Evolutionary conservation across 2,797 vertebrate species (phyloP), one percentile per base, ranked within the genome.

Genomic region (Phataginus tetradactyla): DNA sequence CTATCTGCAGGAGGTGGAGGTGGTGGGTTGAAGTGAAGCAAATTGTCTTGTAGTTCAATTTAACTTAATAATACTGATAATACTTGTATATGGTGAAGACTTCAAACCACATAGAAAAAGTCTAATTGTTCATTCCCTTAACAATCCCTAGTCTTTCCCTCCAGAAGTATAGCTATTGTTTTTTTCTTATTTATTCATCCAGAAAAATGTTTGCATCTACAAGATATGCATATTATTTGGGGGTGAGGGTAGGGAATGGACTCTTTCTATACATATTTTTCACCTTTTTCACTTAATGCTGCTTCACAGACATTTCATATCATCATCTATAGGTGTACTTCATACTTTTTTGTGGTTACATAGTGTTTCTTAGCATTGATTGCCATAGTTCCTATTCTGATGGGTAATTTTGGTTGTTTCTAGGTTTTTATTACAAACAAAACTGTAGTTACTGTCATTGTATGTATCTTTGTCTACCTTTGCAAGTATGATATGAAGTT

Each of bases 141-240:
- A n/a, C 21, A 78, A 72, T 61, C 75, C 14, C 25, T 72, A 57
- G 29, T 86, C 39, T 94, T 13, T 85, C 7, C 12, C 10, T 85
- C 20, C 34, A 18, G 90, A 85, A 64, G 4, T 53, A 59, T 89
- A 79, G 80, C 3, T 27, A 42, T 80, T 80, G 1, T n/a, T 74
- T 85, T 85, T 90, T 94, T 77, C 11, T 34, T 39, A 64, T 51
- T 93, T 86, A 93, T 74, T 29, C 9, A 94, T 83, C 25, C 32
- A 78, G 55, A 84, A 94, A 45, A 78, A 84, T 83, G 7, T 61
- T 72, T 83, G 25, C 7, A 86, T 23, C 25, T 49, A 18, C 3
- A 74, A 90, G 25, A 92, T 81, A 63, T 21, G 5, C n/a, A 20
- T 74, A 51, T 69, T 1, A 90, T 77, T 85, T 90, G 45, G 45